A percentile compares a stretch with the other conserved stretches of the same genome.
These are phyloP conservation scores for Holothuria glaberrima DNA, from an alignment of 35 echinoderm and acorn worm genomes.

Conservation along the genomic window DNA sequence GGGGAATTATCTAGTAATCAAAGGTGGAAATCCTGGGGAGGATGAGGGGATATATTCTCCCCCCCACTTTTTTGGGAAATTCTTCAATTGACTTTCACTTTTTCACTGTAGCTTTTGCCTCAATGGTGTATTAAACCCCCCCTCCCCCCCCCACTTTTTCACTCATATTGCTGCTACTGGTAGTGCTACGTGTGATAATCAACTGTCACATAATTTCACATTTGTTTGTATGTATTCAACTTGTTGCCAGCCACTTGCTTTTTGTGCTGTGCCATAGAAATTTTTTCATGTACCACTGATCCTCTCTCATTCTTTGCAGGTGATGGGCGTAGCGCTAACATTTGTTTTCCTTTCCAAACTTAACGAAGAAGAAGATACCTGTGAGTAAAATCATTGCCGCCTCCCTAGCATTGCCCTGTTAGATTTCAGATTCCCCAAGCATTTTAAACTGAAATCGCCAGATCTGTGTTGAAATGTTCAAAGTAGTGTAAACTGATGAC, in stretches of 20 bases:
- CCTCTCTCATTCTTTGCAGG: conserved; percentile 27
- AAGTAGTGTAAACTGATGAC: too few species aligned
- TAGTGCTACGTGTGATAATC: not conserved
- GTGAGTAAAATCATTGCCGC: not conserved
- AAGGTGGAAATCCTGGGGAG: not conserved
- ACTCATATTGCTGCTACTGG: not conserved
- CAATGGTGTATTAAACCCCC: too few species aligned
- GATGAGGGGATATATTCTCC: not conserved
- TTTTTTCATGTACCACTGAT: not conserved
- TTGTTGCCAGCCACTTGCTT: not conserved
- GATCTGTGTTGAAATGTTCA: too few species aligned
- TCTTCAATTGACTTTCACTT: too few species aligned
- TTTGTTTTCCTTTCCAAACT: conserved; percentile 52
- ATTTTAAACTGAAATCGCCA: too few species aligned
- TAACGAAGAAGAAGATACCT: conserved; percentile 50
- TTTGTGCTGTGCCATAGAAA: not conserved
- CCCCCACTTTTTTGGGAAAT: too few species aligned
- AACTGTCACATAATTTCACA: not conserved
- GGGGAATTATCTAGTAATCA: too few species aligned
- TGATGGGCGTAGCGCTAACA: conserved; percentile 54
- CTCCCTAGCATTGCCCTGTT: too few species aligned
- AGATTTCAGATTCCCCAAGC: too few species aligned
- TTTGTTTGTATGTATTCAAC: not conserved
- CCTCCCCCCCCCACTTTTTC: too few species aligned
- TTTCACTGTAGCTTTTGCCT: too few species aligned